A percentile compares a stretch with the other conserved stretches of the same genome.
These are phyloP conservation scores for Limnephilus marmoratus DNA, from an alignment of 2,888 invertebrate genomes.

Conservation along the genomic window DNA sequence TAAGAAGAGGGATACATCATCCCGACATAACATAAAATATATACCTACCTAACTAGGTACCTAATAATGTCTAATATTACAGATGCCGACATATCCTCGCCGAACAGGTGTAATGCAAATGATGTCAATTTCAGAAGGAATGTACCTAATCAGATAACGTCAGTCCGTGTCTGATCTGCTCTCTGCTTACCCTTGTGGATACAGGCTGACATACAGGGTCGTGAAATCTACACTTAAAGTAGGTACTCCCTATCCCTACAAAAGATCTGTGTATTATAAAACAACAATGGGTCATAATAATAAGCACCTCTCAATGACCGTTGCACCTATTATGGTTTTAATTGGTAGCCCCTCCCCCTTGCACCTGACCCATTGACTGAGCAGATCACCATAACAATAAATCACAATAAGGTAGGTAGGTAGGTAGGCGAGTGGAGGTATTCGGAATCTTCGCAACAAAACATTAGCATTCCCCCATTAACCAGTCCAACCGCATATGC, in stretches of 20 bases:
- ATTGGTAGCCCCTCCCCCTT: not conserved
- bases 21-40: not conserved
- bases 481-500: slow-evolving; percentile 21
- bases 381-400: not conserved
- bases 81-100: no score
- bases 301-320: not conserved
- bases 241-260: not conserved
- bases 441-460: slow-evolving; percentile 40
- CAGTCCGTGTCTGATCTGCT: not conserved
- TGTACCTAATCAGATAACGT: not conserved
- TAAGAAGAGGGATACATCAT: no score
- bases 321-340: not conserved
- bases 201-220: not conserved
- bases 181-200: not conserved
- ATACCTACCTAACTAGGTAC: no score
- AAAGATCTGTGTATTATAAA: not conserved
- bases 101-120: not conserved
- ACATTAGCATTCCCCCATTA: slow-evolving; percentile 18
- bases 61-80: no score
- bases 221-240: not conserved
- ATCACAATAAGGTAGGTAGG: not conserved
- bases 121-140: not conserved
- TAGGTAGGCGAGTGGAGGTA: not conserved
- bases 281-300: not conserved
- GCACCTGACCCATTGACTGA: not conserved